Evolutionary conservation across 1,140 invertebrate genomes (phyloP).

Genomic region (Holotrichia oblita): DNA sequence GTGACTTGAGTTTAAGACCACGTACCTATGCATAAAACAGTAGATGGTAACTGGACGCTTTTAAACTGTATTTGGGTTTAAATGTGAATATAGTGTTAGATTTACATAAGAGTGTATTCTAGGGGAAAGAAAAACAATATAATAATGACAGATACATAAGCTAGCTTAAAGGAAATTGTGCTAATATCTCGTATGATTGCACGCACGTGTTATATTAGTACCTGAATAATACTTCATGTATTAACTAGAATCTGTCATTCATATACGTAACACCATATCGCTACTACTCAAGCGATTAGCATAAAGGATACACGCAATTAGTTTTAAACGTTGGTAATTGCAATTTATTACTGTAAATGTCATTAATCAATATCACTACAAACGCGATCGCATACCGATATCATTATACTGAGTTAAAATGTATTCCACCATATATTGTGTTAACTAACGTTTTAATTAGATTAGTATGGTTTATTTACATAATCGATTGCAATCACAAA

Average conservation of each 20-base stretch:
- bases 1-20: background rate
- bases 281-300: background rate
- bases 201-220: background rate
- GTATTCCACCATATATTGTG: background rate
- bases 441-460: background rate
- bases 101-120: no score
- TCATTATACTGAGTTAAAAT: background rate
- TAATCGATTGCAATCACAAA: no score
- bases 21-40: no score
- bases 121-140: no score
- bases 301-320: slow-evolving; percentile 34
- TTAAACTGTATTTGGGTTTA: no score
- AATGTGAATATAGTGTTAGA: no score
- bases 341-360: slow-evolving; percentile 18
- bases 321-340: slow-evolving; percentile 35
- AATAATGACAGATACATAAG: background rate
- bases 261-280: background rate
- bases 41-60: no score
- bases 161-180: background rate
- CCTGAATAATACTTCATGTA: background rate
- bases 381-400: background rate
- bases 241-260: background rate
- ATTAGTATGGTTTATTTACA: background rate
- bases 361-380: slow-evolving; percentile 30
- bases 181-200: background rate